phyloP scores from a whole-genome alignment of 2,888 invertebrate species.

The Eugnorisma glareosa region DNA sequence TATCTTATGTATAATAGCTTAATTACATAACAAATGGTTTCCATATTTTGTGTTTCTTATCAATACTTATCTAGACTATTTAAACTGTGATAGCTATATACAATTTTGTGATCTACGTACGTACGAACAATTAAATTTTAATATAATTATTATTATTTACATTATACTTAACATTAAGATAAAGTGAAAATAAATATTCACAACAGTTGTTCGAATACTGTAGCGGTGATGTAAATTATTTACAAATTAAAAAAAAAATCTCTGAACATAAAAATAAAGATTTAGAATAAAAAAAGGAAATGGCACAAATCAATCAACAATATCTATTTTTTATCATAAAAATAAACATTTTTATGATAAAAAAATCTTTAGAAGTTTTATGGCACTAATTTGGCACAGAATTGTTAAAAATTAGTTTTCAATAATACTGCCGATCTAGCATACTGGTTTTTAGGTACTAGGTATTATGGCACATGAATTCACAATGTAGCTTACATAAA shows the following conservation, averaged over 20 bases:
- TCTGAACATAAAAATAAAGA: neutral
- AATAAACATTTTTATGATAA: neutral
- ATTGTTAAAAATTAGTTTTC: neutral
- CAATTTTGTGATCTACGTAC: conserved; percentile 73
- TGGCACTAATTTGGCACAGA: conserved; percentile 72
- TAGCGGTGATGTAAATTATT: conserved; percentile 71
- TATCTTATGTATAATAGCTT: conserved; percentile 34
- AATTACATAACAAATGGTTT: conserved; percentile 58
- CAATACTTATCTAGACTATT: conserved; percentile 50
- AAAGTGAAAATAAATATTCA: conserved; percentile 75
- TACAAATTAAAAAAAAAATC: conserved; percentile 58
- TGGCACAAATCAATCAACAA: neutral
- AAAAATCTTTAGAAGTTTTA: conserved; percentile 17
- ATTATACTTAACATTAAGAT: conserved; percentile 60
- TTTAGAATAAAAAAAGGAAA: neutral
- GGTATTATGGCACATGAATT: conserved; percentile 54
- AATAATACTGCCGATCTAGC: conserved; percentile 16
- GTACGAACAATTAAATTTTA: conserved; percentile 71
- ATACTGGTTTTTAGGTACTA: conserved; percentile 1
- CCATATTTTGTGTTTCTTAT: conserved; percentile 51
- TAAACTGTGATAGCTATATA: conserved; percentile 66
- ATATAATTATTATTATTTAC: conserved; percentile 68
- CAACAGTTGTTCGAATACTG: conserved; percentile 86
- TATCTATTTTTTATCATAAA: neutral
- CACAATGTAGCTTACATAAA: conserved; percentile 30